phyloP scores from a whole-genome alignment of 2,113 vertebrate genomes.

The Sylvia atricapilla region DNA sequence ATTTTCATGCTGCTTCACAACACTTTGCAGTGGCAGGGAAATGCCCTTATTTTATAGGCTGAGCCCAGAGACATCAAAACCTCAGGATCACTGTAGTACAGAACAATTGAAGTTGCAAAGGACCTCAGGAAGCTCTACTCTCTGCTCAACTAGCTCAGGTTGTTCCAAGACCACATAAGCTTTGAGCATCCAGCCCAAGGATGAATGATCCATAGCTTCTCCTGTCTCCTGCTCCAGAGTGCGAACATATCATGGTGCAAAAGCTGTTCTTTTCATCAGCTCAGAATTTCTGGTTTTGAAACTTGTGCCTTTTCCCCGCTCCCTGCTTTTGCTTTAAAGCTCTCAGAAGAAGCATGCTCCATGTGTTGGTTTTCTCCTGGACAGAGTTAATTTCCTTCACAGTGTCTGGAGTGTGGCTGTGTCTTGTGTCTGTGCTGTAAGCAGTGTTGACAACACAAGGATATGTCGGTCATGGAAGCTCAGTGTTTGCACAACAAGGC shows the following conservation, averaged over 20 bases:
- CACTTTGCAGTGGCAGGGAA: neutral
- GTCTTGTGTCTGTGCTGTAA: neutral
- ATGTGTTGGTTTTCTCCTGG: neutral
- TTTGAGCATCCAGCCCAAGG: neutral
- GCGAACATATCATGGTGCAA: neutral
- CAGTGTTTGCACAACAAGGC: neutral
- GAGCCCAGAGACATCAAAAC: neutral
- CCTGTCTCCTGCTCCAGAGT: neutral
- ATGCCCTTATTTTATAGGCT: neutral
- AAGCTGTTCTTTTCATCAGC: accelerated
- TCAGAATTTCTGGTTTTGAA: neutral
- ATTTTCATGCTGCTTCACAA: neutral
- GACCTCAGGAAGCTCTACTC: neutral
- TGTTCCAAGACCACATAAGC: neutral
- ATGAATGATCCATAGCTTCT: neutral
- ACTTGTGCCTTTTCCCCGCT: accelerated
- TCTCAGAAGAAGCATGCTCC: neutral
- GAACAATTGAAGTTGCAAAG: neutral
- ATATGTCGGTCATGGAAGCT: neutral
- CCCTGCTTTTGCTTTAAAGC: neutral
- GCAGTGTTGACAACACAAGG: neutral
- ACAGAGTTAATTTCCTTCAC: neutral
- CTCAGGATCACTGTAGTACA: neutral
- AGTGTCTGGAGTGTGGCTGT: accelerated
- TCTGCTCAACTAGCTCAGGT: neutral